Evolutionary conservation across 2,113 vertebrate genomes (phyloP).

Genomic region (Platichthys stellatus): DNA sequence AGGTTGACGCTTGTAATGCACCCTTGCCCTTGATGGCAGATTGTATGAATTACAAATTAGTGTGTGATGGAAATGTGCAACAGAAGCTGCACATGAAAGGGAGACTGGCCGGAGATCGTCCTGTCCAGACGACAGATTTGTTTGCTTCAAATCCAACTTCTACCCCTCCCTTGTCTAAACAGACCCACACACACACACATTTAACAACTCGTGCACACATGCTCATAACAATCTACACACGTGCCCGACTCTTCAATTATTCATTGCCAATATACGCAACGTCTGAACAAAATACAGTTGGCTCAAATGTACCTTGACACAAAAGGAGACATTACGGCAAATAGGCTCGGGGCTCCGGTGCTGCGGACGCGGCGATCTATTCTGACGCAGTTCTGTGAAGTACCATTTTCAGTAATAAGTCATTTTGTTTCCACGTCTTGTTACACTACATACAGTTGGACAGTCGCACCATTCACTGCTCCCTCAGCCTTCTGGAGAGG

Average conservation of each 20-base stretch:
- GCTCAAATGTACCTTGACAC: constrained; percentile 56
- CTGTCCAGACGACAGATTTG: constrained; percentile 22
- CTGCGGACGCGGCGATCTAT: constrained; percentile 28
- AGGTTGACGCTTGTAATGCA: constrained; percentile 26
- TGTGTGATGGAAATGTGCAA: constrained; percentile 31
- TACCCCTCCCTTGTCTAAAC: neutral
- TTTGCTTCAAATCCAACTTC: constrained; percentile 28
- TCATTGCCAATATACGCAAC: constrained; percentile 51
- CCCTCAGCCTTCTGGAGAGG: constrained; percentile 35
- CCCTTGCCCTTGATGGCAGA: constrained; percentile 37
- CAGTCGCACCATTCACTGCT: constrained; percentile 17
- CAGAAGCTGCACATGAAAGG: constrained; percentile 35
- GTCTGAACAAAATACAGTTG: constrained; percentile 51
- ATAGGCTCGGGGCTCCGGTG: constrained; percentile 36
- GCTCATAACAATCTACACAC: constrained; percentile 28
- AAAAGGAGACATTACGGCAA: constrained; percentile 52
- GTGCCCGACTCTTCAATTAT: constrained; percentile 54
- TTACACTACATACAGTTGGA: constrained; percentile 24
- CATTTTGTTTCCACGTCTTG: constrained; percentile 50
- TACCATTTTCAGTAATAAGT: constrained; percentile 44
- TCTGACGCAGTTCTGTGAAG: constrained; percentile 36
- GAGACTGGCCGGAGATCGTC: constrained; percentile 13
- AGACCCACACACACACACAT: neutral
- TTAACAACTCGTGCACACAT: no score
- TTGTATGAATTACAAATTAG: constrained; percentile 27